These are phyloP conservation scores for Dendroctonus valens DNA, from an alignment of 1,140 invertebrate genomes.

Conservation along the genomic window DNA sequence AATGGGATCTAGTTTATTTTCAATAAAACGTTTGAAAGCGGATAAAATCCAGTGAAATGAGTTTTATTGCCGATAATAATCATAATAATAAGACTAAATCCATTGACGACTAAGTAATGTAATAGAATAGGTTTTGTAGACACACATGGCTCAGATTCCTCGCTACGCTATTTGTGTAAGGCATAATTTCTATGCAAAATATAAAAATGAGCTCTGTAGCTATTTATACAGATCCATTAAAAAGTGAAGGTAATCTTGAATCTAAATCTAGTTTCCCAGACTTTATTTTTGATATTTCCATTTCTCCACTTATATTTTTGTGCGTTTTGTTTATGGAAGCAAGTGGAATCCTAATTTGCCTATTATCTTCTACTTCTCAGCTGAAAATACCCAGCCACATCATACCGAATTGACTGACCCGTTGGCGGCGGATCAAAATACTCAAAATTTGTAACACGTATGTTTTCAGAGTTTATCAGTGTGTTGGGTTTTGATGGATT, in stretches of 20 bases:
- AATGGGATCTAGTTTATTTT: too few species aligned
- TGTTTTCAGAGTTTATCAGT: conserved; percentile 10
- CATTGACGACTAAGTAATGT: neutral
- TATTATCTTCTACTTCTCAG: conserved; percentile 17
- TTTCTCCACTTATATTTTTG: neutral
- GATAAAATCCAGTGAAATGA: too few species aligned
- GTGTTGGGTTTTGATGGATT: neutral
- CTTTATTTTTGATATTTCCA: too few species aligned
- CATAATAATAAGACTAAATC: neutral
- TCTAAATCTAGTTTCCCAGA: too few species aligned
- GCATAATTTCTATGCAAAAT: neutral
- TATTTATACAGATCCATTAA: too few species aligned
- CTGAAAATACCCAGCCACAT: conserved; percentile 12
- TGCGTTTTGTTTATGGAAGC: neutral
- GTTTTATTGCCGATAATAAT: too few species aligned
- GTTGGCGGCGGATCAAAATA: conserved; percentile 23
- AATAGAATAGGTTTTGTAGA: neutral
- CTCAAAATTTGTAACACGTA: conserved; percentile 34
- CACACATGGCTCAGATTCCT: neutral
- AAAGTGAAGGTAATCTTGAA: too few species aligned
- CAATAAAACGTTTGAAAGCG: too few species aligned
- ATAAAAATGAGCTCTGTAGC: too few species aligned
- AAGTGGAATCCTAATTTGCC: neutral
- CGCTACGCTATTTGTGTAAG: neutral
- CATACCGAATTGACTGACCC: conserved; percentile 26